These are phyloP conservation scores for Acromyrmex heyeri DNA, from an alignment of 1,140 invertebrate species.

Conservation along the genomic window DNA sequence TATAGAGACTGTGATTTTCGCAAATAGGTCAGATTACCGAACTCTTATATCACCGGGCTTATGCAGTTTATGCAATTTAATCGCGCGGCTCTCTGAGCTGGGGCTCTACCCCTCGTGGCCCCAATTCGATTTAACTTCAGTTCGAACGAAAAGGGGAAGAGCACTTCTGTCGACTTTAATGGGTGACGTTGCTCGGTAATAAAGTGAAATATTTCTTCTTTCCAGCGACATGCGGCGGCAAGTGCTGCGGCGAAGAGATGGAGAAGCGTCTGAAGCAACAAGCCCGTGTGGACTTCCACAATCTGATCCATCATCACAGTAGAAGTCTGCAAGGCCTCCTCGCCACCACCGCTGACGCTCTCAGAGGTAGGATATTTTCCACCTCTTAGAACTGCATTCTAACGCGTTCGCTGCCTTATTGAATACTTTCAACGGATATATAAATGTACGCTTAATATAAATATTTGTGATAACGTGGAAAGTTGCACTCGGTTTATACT, in stretches of 20 bases:
- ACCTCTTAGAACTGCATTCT: constrained; percentile 17
- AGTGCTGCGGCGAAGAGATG: constrained; percentile 88
- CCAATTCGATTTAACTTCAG: constrained; percentile 53
- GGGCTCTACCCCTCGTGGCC: constrained; percentile 13
- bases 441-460: neutral
- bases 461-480: neutral
- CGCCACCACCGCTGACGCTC: constrained; percentile 88
- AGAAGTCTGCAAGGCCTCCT: constrained; percentile 89
- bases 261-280: constrained; percentile 87
- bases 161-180: neutral
- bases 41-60: constrained; percentile 18
- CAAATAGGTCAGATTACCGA: constrained; percentile 31
- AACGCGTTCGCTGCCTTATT: neutral
- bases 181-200: constrained; percentile 31
- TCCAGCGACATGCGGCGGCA: constrained; percentile 87
- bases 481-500: neutral
- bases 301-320: constrained; percentile 88
- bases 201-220: constrained; percentile 52
- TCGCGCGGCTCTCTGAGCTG: neutral
- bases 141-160: neutral
- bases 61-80: constrained; percentile 26
- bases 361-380: constrained; percentile 87
- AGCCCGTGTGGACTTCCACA: constrained; percentile 88
- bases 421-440: neutral
- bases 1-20: constrained; percentile 7